Percentiles rank a stretch among this genome's conserved stretches.
Evolutionary conservation across 64 coral and sea anemone genomes (phyloP).

Genomic region (Stylophora pistillata): DNA sequence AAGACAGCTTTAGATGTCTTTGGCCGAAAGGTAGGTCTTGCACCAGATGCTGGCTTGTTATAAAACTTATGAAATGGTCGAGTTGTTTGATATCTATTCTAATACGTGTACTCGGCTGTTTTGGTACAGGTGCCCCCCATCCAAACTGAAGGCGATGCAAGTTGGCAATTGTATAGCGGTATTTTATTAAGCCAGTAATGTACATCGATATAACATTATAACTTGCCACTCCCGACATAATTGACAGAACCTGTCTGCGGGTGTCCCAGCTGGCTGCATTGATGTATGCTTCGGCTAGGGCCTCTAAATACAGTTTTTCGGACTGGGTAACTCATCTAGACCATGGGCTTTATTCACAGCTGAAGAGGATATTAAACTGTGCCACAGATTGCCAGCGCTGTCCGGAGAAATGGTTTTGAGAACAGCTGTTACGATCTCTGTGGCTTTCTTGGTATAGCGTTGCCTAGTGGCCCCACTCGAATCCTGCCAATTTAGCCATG

Average conservation of each 20-base stretch:
- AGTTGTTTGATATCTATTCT: constrained; percentile 18
- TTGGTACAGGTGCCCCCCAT: neutral
- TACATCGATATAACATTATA: neutral
- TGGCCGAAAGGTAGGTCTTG: neutral
- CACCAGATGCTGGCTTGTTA: neutral
- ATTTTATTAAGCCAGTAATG: constrained; percentile 8
- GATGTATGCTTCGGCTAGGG: constrained; percentile 7
- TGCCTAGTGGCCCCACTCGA: constrained; percentile 25
- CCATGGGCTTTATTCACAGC: neutral
- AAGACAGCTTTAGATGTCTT: neutral
- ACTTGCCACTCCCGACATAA: neutral
- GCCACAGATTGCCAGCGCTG: constrained; percentile 21
- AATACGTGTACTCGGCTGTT: constrained; percentile 14
- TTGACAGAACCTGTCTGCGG: neutral
- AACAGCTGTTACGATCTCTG: constrained; percentile 31
- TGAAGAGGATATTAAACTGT: neutral
- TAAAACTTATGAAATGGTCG: constrained; percentile 1
- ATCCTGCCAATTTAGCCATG: constrained; percentile 41
- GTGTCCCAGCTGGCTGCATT: constrained; percentile 20
- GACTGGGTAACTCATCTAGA: neutral
- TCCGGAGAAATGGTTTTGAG: constrained; percentile 45
- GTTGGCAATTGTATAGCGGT: neutral
- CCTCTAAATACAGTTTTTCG: constrained; percentile 13
- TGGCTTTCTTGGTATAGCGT: constrained; percentile 36
- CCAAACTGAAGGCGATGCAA: neutral